phyloP scores from a whole-genome alignment of 2,113 vertebrate genomes.

The Hystrix brachyura region DNA sequence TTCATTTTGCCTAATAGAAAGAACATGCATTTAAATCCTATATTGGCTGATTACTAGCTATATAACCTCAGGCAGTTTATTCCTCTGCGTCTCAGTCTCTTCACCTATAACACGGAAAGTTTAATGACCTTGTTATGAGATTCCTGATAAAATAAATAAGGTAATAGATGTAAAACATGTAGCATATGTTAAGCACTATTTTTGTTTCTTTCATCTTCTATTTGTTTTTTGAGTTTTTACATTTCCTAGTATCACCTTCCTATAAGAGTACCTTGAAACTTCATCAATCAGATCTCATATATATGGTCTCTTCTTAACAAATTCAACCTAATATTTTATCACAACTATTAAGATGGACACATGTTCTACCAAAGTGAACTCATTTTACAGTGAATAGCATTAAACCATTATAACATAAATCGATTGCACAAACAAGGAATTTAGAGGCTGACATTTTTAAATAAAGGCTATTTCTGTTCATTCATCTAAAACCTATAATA shows the following conservation, averaged over 20 bases:
- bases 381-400: not conserved
- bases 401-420: not conserved
- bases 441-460: not conserved
- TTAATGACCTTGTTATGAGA: not conserved
- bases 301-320: not conserved
- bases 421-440: not conserved
- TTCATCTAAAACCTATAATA: slow-evolving; percentile 34
- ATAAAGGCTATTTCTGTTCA: not conserved
- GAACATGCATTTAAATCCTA: not conserved
- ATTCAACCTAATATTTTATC: not conserved
- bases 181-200: not conserved
- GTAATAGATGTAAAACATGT: not conserved
- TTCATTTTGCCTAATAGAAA: not conserved
- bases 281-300: not conserved
- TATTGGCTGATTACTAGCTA: not conserved
- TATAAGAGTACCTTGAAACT: not conserved
- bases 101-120: not conserved
- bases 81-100: not conserved
- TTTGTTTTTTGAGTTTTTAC: not conserved
- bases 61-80: not conserved
- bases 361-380: not conserved
- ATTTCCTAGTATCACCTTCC: not conserved
- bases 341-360: not conserved
- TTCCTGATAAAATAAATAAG: not conserved
- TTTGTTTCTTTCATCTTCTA: not conserved